Evolutionary conservation across 1,140 invertebrate species (phyloP).

Genomic region (Drosophila ogumai): DNA sequence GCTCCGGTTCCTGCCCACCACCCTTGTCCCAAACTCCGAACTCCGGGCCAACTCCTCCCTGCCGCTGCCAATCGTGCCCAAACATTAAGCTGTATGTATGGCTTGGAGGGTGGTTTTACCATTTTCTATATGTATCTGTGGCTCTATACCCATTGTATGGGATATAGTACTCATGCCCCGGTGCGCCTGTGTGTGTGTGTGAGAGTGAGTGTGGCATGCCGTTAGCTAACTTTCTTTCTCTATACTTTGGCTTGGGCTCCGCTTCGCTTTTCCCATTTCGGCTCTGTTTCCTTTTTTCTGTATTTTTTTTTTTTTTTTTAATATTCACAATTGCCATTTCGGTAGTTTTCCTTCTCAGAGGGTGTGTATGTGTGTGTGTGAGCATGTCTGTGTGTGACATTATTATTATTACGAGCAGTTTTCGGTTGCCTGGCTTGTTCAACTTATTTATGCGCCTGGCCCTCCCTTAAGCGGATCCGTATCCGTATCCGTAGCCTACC

Average conservation of each 20-base stretch:
- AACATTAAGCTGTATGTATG: constrained; percentile 61
- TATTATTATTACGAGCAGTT: constrained; percentile 82
- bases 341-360: constrained; percentile 65
- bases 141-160: constrained; percentile 59
- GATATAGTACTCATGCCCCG: constrained; percentile 67
- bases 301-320: constrained; percentile 65
- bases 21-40: constrained; percentile 32
- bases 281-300: constrained; percentile 27
- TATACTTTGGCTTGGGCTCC: constrained; percentile 50
- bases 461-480: constrained; percentile 27
- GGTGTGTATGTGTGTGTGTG: constrained; percentile 44
- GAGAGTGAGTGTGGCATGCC: constrained; percentile 54
- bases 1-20: constrained; percentile 23
- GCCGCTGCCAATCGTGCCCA: constrained; percentile 59
- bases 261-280: constrained; percentile 17
- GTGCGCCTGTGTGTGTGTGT: constrained; percentile 28
- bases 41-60: constrained; percentile 24
- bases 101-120: constrained; percentile 76
- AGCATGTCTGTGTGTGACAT: constrained; percentile 69
- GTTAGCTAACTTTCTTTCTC: constrained; percentile 74
- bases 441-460: constrained; percentile 75
- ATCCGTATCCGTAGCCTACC: constrained; percentile 31
- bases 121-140: constrained; percentile 68
- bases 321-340: constrained; percentile 83
- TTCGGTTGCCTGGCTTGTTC: constrained; percentile 77